These are phyloP conservation scores for Oopsacas minuta DNA, from an alignment of 37 sponge, comb jelly and placozoan species.

Conservation along the genomic window DNA sequence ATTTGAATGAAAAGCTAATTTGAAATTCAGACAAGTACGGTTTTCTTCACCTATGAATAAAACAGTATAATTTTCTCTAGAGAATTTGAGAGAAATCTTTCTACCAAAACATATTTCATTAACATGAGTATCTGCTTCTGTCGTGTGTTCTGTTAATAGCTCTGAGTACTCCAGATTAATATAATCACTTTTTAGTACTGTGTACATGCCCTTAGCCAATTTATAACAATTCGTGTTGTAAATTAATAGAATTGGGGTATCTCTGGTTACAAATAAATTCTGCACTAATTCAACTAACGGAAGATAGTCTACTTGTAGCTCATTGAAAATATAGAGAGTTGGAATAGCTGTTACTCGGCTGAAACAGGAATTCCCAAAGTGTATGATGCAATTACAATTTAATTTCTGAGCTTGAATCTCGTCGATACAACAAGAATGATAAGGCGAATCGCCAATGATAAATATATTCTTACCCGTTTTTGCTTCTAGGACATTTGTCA, in stretches of 20 bases:
- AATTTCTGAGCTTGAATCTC: slow-evolving; percentile 71
- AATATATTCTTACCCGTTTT: background rate
- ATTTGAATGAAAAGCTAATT: background rate
- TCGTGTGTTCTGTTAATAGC: background rate
- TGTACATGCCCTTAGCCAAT: background rate
- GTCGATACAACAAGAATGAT: slow-evolving; percentile 81
- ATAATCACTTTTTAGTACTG: background rate
- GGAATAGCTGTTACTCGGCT: slow-evolving; percentile 15
- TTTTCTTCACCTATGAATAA: background rate
- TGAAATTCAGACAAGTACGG: background rate
- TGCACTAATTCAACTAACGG: background rate
- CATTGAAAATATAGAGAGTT: background rate
- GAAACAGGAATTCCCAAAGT: slow-evolving; percentile 85
- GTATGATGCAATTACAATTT: slow-evolving; percentile 64
- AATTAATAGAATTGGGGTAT: background rate
- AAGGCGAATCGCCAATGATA: background rate
- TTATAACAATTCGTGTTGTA: background rate
- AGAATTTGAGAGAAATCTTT: background rate
- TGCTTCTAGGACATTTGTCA: background rate
- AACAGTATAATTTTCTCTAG: background rate
- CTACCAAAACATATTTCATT: background rate
- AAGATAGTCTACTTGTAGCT: background rate
- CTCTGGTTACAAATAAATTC: background rate
- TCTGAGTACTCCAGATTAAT: background rate
- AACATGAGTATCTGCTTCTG: background rate